Percentiles rank a stretch among this genome's conserved stretches.
Evolutionary conservation across 2,797 vertebrate species (phyloP).

Genomic region (Bradypodion pumilum): DNA sequence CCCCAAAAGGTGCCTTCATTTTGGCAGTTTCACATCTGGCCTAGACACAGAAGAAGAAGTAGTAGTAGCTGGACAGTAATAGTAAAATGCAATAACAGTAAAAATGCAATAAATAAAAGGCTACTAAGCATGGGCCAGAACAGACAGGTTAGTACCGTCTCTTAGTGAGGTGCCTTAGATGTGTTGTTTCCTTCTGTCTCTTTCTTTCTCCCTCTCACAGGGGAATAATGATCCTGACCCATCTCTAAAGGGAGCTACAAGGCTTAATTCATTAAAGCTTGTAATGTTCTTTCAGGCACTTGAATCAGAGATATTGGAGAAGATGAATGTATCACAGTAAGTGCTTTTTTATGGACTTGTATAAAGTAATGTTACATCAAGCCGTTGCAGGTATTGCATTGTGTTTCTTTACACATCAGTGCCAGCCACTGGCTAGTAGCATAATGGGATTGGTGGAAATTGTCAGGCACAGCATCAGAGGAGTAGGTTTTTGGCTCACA

Average conservation of each 20-base stretch:
- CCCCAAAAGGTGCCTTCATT: too few species aligned
- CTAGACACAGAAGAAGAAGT: too few species aligned
- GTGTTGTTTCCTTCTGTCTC: background rate
- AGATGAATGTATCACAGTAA: conserved; percentile 22
- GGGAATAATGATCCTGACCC: background rate
- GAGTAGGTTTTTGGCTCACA: conserved; percentile 6
- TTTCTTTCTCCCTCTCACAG: conserved; percentile 2
- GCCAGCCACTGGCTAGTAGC: background rate
- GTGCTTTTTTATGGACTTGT: conserved; percentile 5
- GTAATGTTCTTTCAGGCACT: conserved; percentile 33
- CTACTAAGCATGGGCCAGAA: conserved; percentile 14
- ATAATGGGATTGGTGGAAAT: background rate
- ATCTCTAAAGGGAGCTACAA: conserved; percentile 35
- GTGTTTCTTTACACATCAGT: background rate
- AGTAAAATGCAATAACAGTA: too few species aligned
- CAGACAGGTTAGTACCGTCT: background rate
- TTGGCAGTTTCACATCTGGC: too few species aligned
- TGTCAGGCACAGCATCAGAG: conserved; percentile 11
- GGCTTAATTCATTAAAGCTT: conserved; percentile 63
- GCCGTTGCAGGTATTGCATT: background rate
- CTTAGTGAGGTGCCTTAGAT: conserved; percentile 1
- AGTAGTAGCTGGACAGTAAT: too few species aligned
- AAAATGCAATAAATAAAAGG: too few species aligned
- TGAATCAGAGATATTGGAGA: conserved; percentile 43
- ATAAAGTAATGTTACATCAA: conserved; percentile 21